phyloP scores from a whole-genome alignment of 2,888 invertebrate species.

The Ectemnius continuus region DNA sequence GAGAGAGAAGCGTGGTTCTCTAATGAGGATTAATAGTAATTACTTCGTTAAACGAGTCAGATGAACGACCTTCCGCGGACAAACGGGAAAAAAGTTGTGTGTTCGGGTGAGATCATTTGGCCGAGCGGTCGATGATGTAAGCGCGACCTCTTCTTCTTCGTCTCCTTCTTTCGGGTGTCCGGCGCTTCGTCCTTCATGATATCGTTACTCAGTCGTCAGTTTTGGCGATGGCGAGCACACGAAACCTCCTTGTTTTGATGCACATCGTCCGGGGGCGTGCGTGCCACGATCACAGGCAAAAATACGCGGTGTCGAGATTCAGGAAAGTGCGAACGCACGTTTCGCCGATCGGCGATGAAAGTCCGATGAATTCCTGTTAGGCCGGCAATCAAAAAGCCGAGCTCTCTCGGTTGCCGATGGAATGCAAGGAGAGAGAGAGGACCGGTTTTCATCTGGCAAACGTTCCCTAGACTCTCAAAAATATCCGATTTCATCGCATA shows the following conservation, averaged over 20 bases:
- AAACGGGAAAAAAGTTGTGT: constrained; percentile 20
- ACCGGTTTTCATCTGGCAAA: constrained; percentile 41
- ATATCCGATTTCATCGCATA: constrained; percentile 6
- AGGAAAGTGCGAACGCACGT: constrained; percentile 2
- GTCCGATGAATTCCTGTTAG: not conserved
- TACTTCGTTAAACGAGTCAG: constrained; percentile 8
- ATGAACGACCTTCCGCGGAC: constrained; percentile 19
- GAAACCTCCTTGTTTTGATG: not conserved
- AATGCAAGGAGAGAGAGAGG: constrained; percentile 39
- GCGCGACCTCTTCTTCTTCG: constrained; percentile 7
- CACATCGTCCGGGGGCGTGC: constrained; percentile 4
- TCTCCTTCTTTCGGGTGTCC: constrained; percentile 14
- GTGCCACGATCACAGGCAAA: not conserved
- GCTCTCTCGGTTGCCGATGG: constrained; percentile 25
- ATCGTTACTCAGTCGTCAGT: not conserved
- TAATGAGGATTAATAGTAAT: constrained; percentile 1
- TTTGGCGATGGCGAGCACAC: not conserved
- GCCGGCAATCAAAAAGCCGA: constrained; percentile 18
- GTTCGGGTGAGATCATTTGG: constrained; percentile 48
- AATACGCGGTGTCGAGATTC: not conserved
- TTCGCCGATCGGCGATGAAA: not conserved
- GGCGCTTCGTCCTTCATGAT: not conserved
- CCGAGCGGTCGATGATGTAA: constrained; percentile 56
- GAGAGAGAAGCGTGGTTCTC: constrained; percentile 4
- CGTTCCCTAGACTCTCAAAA: not conserved